These are phyloP conservation scores for Lepidocyrtinus sp. DNA, from an alignment of 2,888 invertebrate genomes.

Conservation along the genomic window DNA sequence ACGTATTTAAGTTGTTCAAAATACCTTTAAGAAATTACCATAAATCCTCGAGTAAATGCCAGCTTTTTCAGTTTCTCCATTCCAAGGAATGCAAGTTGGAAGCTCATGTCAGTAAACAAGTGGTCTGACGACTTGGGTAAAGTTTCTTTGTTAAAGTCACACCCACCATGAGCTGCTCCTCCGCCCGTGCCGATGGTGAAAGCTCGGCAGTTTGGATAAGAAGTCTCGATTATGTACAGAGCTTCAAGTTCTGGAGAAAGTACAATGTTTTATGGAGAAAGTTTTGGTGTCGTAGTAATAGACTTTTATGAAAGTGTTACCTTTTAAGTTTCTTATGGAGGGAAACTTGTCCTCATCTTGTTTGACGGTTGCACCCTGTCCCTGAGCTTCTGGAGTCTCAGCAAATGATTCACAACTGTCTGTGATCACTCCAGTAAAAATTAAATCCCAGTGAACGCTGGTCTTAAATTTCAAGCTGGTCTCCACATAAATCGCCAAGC, in stretches of 20 bases:
- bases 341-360: constrained; percentile 16
- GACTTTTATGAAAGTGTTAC: no score
- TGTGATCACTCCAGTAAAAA: constrained; percentile 24
- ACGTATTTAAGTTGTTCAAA: constrained; percentile 4
- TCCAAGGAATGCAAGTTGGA: constrained; percentile 20
- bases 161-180: constrained; percentile 1
- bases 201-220: constrained; percentile 25
- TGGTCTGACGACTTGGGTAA: background rate
- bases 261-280: background rate
- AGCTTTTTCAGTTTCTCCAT: constrained; percentile 8
- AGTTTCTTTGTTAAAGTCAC: constrained; percentile 27
- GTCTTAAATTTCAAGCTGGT: constrained; percentile 4
- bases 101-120: constrained; percentile 4
- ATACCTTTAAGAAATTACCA: constrained; percentile 4
- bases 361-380: background rate
- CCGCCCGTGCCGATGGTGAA: background rate
- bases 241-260: constrained; percentile 24
- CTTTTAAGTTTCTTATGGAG: constrained; percentile 22
- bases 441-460: constrained; percentile 10
- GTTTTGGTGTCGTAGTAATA: background rate
- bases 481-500: constrained; percentile 22
- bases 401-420: constrained; percentile 3
- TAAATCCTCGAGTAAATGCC: constrained; percentile 15
- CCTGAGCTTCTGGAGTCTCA: constrained; percentile 7
- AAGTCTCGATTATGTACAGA: constrained; percentile 24